Percentiles rank a stretch among this genome's conserved stretches.
Evolutionary conservation across 1,140 invertebrate species (phyloP).

Genomic region (Amphibalanus amphitrite): DNA sequence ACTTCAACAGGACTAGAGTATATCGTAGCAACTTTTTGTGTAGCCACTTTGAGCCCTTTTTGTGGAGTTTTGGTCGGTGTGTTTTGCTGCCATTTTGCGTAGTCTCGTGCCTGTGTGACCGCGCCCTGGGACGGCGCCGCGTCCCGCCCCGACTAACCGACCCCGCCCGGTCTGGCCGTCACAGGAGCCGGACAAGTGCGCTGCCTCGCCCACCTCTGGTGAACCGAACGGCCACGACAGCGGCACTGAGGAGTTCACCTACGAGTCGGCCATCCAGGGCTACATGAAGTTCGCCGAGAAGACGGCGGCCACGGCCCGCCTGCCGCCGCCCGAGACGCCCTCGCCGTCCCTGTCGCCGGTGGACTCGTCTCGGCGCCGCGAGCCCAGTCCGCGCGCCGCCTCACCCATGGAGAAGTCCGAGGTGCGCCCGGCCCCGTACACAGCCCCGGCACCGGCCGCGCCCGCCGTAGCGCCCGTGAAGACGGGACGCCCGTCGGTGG

Average conservation of each 20-base stretch:
- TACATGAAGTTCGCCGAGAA: conserved; percentile 49
- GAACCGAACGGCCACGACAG: neutral
- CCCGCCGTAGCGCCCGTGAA: conserved; percentile 6
- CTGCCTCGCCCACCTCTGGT: neutral
- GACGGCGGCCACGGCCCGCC: neutral
- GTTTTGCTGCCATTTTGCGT: no score
- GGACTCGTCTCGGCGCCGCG: no score
- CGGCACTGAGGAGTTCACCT: conserved; percentile 51
- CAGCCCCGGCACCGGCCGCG: conserved; percentile 3
- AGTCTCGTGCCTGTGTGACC: no score
- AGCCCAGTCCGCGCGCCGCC: neutral
- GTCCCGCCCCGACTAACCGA: no score
- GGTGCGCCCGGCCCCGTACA: neutral
- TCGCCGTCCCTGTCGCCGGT: neutral
- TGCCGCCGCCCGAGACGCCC: neutral
- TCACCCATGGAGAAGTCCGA: neutral
- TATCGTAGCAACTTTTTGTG: no score
- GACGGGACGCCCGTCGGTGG: neutral
- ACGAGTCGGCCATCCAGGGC: conserved; percentile 64
- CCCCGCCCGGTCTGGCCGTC: no score
- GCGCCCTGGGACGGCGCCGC: no score
- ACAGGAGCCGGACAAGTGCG: neutral
- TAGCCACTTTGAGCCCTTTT: no score
- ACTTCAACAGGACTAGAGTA: no score
- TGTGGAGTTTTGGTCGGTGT: no score